A percentile compares a stretch with the other conserved stretches of the same genome.
phyloP scores from a whole-genome alignment of 1,140 invertebrate species.

The Solenopsis invicta region DNA sequence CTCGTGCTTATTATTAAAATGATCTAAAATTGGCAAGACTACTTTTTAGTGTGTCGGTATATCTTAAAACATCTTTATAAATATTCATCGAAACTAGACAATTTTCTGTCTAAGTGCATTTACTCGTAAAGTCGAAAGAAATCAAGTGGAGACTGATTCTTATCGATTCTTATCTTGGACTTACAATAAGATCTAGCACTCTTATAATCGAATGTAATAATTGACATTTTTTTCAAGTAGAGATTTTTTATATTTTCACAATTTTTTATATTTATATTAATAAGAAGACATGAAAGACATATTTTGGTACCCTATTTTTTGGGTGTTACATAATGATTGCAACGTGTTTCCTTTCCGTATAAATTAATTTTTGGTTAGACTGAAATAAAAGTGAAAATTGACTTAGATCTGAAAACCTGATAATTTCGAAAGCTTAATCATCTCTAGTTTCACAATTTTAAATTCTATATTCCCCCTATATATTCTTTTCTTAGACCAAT shows the following conservation, averaged over 20 bases:
- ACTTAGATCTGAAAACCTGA: neutral
- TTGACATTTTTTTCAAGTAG: neutral
- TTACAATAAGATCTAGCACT: neutral
- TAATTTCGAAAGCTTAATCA: neutral
- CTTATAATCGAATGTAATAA: neutral
- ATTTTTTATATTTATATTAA: too few relatives aligned
- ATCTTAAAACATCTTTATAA: slow-evolving; percentile 20
- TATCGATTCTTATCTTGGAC: neutral
- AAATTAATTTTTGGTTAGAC: neutral
- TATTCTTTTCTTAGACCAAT: neutral
- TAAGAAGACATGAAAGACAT: neutral
- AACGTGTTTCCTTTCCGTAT: neutral
- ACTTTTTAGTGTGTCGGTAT: neutral
- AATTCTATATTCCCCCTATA: neutral
- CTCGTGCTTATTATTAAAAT: slow-evolving; percentile 1
- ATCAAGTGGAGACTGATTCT: neutral
- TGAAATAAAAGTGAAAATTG: neutral
- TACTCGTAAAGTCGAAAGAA: neutral
- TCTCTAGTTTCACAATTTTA: neutral
- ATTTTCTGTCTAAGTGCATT: neutral
- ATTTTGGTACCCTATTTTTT: neutral
- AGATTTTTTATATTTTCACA: neutral
- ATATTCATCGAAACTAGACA: neutral
- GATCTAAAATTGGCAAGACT: neutral
- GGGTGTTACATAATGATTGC: neutral